Conservation (phyloP, 2,797 vertebrate genomes). For the Graptemys geographica region DNA sequence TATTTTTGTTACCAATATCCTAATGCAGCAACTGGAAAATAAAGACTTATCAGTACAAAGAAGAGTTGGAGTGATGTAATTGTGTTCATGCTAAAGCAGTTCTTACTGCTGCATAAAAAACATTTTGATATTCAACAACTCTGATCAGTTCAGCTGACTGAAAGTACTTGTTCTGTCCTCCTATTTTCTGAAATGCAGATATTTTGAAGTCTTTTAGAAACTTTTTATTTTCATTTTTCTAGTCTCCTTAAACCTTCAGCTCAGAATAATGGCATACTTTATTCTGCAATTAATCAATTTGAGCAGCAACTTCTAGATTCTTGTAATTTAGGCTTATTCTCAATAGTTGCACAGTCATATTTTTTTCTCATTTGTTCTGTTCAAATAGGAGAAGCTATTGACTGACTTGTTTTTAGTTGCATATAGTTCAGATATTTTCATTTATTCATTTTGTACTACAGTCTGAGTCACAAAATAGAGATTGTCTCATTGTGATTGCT, state of each 20-base stretch:
- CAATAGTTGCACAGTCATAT: background rate
- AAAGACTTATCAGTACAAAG: background rate
- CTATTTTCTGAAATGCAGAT: background rate
- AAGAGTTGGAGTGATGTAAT: background rate
- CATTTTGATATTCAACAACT: background rate
- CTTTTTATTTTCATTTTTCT: background rate
- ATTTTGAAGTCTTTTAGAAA: background rate
- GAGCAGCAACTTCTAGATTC: background rate
- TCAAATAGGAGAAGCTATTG: background rate
- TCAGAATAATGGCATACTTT: background rate
- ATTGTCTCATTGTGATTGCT: accelerated
- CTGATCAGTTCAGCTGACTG: background rate
- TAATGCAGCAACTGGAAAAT: conserved; percentile 3
- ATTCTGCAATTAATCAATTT: background rate
- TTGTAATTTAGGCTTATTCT: background rate
- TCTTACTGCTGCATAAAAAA: background rate
- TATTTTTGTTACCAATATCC: background rate
- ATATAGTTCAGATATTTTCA: background rate
- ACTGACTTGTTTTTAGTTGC: background rate
- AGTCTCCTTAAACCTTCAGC: background rate
- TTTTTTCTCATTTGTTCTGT: background rate
- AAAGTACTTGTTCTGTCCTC: conserved; percentile 13
- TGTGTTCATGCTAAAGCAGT: background rate
- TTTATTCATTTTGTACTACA: background rate
- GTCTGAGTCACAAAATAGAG: background rate